Percentiles rank a stretch among this genome's conserved stretches.
Evolutionary conservation across 2,113 vertebrate species (phyloP).

Genomic region (Diadophis punctatus): DNA sequence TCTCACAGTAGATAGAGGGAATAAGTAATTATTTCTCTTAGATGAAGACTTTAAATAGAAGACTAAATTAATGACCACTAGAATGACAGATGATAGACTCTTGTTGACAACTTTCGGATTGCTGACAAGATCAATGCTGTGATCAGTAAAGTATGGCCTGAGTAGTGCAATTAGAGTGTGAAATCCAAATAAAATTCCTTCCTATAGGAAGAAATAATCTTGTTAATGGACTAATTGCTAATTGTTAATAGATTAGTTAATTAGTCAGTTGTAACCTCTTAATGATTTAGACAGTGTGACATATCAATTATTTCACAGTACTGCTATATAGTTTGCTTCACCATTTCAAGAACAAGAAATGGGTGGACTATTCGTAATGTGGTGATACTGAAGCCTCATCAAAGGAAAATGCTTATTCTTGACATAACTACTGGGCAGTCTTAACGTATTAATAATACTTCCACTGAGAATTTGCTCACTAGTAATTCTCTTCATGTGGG

Average conservation of each 20-base stretch:
- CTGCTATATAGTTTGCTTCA: conserved; percentile 11
- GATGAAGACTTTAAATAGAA: background rate
- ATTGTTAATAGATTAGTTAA: conserved; percentile 54
- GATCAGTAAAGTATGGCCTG: conserved; percentile 25
- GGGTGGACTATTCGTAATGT: background rate
- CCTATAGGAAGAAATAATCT: conserved; percentile 43
- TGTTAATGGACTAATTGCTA: conserved; percentile 44
- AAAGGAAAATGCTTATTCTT: background rate
- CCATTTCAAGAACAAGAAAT: background rate
- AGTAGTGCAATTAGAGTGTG: conserved; percentile 12
- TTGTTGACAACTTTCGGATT: conserved; percentile 25
- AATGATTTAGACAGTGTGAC: conserved; percentile 33
- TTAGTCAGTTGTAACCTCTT: conserved; percentile 33
- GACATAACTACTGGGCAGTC: background rate
- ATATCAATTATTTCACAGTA: conserved; percentile 32
- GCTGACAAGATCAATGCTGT: conserved; percentile 40
- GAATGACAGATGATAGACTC: conserved; percentile 28
- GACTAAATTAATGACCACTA: background rate
- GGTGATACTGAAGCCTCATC: rapidly evolving
- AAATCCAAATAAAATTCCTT: conserved; percentile 24
- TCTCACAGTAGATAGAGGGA: background rate
- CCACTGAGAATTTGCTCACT: background rate
- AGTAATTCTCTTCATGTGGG: background rate
- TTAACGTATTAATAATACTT: background rate
- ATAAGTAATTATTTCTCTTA: background rate